Percentiles rank a stretch among this genome's conserved stretches.
Evolutionary conservation across 1,140 invertebrate species (phyloP).

Genomic region (Sesamia nonagrioides): DNA sequence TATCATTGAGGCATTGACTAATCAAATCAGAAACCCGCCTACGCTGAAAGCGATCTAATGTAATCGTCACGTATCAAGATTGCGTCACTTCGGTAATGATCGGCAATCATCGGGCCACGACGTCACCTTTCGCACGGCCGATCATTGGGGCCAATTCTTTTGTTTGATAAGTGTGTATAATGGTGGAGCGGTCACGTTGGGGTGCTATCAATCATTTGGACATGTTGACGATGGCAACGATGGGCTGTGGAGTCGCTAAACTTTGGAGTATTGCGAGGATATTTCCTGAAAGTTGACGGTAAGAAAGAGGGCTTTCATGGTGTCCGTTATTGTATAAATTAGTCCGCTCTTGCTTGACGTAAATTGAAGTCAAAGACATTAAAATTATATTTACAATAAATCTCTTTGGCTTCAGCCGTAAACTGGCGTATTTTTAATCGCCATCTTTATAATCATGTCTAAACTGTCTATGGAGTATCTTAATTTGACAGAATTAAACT

Average conservation of each 20-base stretch:
- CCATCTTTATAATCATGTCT: too few relatives aligned
- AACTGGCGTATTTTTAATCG: too few relatives aligned
- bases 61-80: neutral
- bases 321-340: too few relatives aligned
- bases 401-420: too few relatives aligned
- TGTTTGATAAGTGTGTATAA: slow-evolving; percentile 65
- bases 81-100: slow-evolving; percentile 45
- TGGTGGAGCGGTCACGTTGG: slow-evolving; percentile 51
- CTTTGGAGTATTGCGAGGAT: neutral
- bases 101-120: slow-evolving; percentile 42
- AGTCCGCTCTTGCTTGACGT: too few relatives aligned
- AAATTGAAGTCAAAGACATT: too few relatives aligned
- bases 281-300: neutral
- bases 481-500: too few relatives aligned
- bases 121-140: slow-evolving; percentile 65
- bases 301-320: too few relatives aligned
- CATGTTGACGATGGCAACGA: slow-evolving; percentile 30
- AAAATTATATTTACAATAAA: too few relatives aligned
- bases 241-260: neutral
- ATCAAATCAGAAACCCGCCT: slow-evolving; percentile 5
- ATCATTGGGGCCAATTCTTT: slow-evolving; percentile 62
- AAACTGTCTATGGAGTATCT: too few relatives aligned
- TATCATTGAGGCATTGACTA: neutral
- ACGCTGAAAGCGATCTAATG: slow-evolving; percentile 4
- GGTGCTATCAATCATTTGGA: slow-evolving; percentile 61